phyloP scores from a whole-genome alignment of 2,888 invertebrate genomes.

The Deroplatys truncata region DNA sequence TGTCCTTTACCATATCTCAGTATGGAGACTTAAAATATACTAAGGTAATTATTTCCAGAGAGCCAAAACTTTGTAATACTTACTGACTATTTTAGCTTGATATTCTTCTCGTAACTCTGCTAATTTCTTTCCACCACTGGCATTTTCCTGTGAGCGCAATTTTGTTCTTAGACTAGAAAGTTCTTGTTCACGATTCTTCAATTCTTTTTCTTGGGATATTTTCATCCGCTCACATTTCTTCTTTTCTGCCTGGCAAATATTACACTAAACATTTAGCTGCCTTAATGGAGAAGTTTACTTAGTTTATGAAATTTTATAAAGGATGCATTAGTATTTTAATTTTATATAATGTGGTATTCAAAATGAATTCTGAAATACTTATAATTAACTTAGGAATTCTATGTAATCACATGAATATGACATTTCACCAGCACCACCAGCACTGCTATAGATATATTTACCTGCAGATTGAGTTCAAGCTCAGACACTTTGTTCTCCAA shows the following conservation, averaged over 20 bases:
- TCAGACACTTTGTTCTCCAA: constrained; percentile 58
- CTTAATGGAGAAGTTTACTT: not conserved
- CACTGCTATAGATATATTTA: constrained; percentile 18
- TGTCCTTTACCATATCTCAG: too few species aligned
- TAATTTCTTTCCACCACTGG: constrained; percentile 59
- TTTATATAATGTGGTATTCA: not conserved
- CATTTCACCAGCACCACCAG: not conserved
- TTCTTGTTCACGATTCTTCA: constrained; percentile 72
- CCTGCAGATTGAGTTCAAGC: constrained; percentile 41
- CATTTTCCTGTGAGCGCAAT: constrained; percentile 60
- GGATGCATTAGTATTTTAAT: not conserved
- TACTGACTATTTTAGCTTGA: constrained; percentile 65
- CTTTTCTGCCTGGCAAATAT: constrained; percentile 52
- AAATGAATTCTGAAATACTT: not conserved
- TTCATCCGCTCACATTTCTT: constrained; percentile 66
- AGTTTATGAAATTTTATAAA: not conserved
- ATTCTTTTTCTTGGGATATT: constrained; percentile 66
- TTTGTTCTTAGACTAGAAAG: constrained; percentile 72
- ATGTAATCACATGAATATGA: not conserved
- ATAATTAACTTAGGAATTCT: not conserved
- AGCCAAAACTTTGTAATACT: constrained; percentile 38
- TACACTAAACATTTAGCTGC: not conserved
- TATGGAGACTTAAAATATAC: not conserved
- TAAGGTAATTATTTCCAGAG: not conserved
- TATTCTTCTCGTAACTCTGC: constrained; percentile 64